A percentile compares a stretch with the other conserved stretches of the same genome.
Evolutionary conservation across 2,797 vertebrate genomes (phyloP).

Genomic region (Typhlichthys eigenmanni): DNA sequence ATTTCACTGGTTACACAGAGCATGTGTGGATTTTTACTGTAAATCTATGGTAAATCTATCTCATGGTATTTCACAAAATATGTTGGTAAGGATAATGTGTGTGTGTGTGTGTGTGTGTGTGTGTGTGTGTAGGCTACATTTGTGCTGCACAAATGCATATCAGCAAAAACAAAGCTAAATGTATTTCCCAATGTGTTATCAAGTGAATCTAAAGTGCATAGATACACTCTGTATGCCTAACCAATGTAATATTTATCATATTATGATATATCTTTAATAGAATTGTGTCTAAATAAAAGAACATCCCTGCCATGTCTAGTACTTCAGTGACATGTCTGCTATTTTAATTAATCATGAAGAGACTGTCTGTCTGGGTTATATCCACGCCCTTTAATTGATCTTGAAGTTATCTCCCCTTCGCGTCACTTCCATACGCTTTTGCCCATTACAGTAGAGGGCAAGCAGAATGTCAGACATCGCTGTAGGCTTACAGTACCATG

Average conservation of each 20-base stretch:
- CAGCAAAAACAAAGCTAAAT: background rate
- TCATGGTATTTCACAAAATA: too few species aligned
- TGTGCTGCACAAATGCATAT: background rate
- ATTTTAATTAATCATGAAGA: conserved; percentile 73
- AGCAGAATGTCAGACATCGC: conserved; percentile 22
- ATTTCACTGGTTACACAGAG: too few species aligned
- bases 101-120: conserved; percentile 1
- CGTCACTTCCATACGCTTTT: conserved; percentile 42
- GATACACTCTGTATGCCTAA: conserved; percentile 1
- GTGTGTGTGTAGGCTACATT: background rate
- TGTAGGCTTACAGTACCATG: conserved; percentile 19
- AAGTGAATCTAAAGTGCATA: conserved; percentile 8
- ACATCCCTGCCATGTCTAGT: conserved; percentile 58
- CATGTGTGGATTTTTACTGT: too few species aligned
- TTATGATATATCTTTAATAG: conserved; percentile 65
- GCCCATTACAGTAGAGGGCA: background rate
- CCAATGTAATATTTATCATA: conserved; percentile 53
- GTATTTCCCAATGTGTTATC: background rate
- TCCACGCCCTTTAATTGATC: conserved; percentile 58
- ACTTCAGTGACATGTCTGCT: conserved; percentile 69
- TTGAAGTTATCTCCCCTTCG: conserved; percentile 56
- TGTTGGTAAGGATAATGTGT: background rate
- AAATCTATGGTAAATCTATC: too few species aligned
- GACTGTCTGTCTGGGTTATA: conserved; percentile 65
- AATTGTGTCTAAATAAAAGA: conserved; percentile 54